Base-by-base conservation (phyloP, 2,797 vertebrate species). In the Paguma larvata region DNA sequence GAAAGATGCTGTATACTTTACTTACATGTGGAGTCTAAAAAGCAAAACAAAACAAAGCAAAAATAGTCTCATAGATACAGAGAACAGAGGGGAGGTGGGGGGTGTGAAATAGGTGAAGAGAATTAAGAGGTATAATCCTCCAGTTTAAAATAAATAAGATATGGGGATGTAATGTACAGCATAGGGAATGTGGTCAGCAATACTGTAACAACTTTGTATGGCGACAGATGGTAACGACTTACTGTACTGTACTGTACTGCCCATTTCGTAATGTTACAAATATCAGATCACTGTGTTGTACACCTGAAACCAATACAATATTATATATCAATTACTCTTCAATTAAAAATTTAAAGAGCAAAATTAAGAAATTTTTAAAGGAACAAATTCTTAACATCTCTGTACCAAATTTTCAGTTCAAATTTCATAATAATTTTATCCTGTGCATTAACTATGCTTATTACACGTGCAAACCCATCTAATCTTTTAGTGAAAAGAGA, bases 401-500 rank as follows among this genome's bases (percentile, higher is more conserved):
- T 80, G 72, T 80, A 75, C 80, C 68, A 97, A 93, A 85, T 95
- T 97, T 97, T 91, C 27, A 48, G 75, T 93, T 94, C 62, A 68
- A 41, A 95, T 89, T 93, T 97, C 32, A 15, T 95, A 83, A 78
- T 97, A 75, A 77, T 70, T 95, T 89, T 89, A 73, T 16, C 51
- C 73, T 91, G 65, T 93, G 21, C 38, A 18, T 91, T 96, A 96
- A 65, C 92, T 94, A 19, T 97, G 85, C 63, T 90, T 94, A 93
- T 94, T 91, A 79, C 65, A 82, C 23, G 51, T 56, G 46, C 80
- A 89, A 88, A 88, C 56, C 23, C 34, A 78, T 85, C 85, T 97
- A 85, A 94, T 97, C 89, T 93, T 94, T 73, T 93, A 65, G 68
- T 41, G n/a, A 95, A 92, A 63, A 97, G 82, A 85, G 73, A 95